Base-by-base conservation (phyloP, 2,797 vertebrate species). In the Ibycter americanus region DNA sequence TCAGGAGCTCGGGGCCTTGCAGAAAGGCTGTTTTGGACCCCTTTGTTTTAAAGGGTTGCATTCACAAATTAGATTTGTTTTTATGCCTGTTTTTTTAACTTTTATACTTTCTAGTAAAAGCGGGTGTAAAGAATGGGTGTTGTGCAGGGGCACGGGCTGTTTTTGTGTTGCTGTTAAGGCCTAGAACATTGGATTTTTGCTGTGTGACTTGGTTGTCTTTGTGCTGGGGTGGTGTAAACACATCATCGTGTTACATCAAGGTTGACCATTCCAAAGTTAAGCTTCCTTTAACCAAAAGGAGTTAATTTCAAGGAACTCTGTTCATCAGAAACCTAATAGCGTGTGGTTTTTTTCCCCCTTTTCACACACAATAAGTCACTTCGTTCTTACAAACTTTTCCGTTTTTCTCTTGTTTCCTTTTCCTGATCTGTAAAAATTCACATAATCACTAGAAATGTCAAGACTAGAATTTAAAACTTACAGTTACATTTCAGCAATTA, bases 271-370 rank as follows among this genome's bases (percentile, higher is more conserved):
- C 52, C 25, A 5, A 29, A 63, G 22, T 63, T 11, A 63, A 40
- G 32, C n/a, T 66, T 51, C 5, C 27, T 83, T 55, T 78, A 54
- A 47, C 26, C 44, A 12, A 66, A 63, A 66, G 4, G 6, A 38
- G n/a, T 56, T 14, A 6, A 17, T 77, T 94, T 54, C 31, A n/a
- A 34, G 36, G 49, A 70, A 16, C 26, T 29, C 5, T 17, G 31
- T 16, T 79, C 18, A 1, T 59, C 17, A 14, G 20, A 87, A 87
- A 23, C 44, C 47, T 19, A 3, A 6, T 8, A 9, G n/a, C 0
- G 0, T 2, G 2, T n/a, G n/a, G n/a, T 1, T 3, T 31, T 66
- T 4, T 25, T 0, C 20, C 4, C 15, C 25, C 4, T 40, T 51
- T 40, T 83, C n/a, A 34, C 23, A 14, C 12, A 3, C 8, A 27